Base-by-base conservation (phyloP, 2,888 invertebrate genomes). In the Villa cingulata region DNA sequence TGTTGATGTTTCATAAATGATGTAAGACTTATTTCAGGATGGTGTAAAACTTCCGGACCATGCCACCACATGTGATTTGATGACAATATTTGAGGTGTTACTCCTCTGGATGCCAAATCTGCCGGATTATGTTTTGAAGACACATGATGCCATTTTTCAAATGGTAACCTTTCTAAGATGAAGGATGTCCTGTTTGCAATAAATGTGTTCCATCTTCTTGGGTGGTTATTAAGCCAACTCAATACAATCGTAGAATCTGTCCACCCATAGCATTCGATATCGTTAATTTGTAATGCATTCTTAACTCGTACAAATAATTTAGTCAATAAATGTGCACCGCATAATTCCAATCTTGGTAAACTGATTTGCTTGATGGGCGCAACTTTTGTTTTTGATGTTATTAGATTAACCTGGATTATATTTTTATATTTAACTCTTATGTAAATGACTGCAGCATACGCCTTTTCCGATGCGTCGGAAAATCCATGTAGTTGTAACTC, bases 141-240 rank as follows among this genome's bases (percentile, higher is more conserved):
- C 2, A 55, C 48, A 44, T 55, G 55, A 7, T 42, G 42, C 54
- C 54, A 55, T 20, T 23, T 16, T 3, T 27, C 37, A 6, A 15
- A 17, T 4, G 48, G 19, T 10, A 46, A 34, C 1, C 27, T 37
- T 5, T 54, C 48, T 10, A 51, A 19, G 18, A 55, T 54, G 39
- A 50, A 43, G 19, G 50, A 18, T 16, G 54, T 53, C 3, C 55
- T 49, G 19, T 53, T 55, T 10, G 50, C 51, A 5, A 56, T 52
- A 43, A 54, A 56, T 6, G 56, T 56, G 48, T 56, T 55, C 51
- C 54, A 58, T 4, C 43, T 52, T 14, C 47, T 43, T 10, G 52
- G 46, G 3, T 44, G 46, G 6, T 50, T 50, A 14, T 49, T 40
- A 2, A 55, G 17, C 55, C 57, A 57, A 12, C 51, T 37, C 7